These are phyloP conservation scores for Nasua narica DNA, from an alignment of 2,797 vertebrate species.

Conservation along the genomic window DNA sequence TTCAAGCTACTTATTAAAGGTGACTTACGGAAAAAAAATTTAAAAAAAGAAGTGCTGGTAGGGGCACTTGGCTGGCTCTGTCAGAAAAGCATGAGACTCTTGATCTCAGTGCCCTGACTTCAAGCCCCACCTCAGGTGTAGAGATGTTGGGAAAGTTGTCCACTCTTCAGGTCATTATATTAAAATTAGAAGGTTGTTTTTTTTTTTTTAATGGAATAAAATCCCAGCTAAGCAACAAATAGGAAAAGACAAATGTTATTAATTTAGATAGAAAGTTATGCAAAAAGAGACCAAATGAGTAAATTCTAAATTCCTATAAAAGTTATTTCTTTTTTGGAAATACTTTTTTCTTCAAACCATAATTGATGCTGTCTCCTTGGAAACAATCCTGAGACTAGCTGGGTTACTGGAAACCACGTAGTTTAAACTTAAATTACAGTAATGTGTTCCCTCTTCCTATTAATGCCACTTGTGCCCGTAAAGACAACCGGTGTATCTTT, in stretches of 20 bases:
- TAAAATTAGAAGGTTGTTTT: background rate
- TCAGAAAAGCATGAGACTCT: background rate
- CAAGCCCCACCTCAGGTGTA: background rate
- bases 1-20: background rate
- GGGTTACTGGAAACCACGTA: slow-evolving; percentile 44
- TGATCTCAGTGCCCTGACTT: background rate
- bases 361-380: slow-evolving; percentile 68
- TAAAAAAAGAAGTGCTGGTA: background rate
- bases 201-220: background rate
- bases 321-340: slow-evolving; percentile 33
- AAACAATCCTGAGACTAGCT: slow-evolving; percentile 56
- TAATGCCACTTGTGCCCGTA: background rate
- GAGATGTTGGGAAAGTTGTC: background rate
- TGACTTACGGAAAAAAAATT: background rate
- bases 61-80: background rate
- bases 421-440: slow-evolving; percentile 55
- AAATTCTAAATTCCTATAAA: slow-evolving; percentile 49
- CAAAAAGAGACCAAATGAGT: slow-evolving; percentile 14
- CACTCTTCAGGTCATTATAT: background rate
- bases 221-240: background rate
- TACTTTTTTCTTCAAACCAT: slow-evolving; percentile 40
- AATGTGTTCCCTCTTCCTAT: slow-evolving; percentile 27
- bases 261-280: background rate
- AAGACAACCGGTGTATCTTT: slow-evolving; percentile 4
- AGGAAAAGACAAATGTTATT: slow-evolving; percentile 1